These are phyloP conservation scores for Drosophila ogumai DNA, from an alignment of 1,140 invertebrate species.

Conservation along the genomic window DNA sequence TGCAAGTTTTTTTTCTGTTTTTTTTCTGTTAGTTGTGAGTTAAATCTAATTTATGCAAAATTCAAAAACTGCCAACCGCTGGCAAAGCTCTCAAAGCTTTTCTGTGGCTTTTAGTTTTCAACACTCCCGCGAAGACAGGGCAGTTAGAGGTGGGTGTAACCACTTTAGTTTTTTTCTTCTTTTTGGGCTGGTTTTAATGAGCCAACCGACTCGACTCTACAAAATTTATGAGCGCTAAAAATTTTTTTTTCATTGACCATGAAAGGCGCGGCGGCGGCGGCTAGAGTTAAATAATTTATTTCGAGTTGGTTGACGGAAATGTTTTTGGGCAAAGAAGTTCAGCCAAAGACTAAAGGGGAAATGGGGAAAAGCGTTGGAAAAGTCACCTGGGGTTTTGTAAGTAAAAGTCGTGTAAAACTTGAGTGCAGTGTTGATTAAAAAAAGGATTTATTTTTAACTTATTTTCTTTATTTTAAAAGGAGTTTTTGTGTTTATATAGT, in stretches of 20 bases:
- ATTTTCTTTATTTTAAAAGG: neutral
- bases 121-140: constrained; percentile 23
- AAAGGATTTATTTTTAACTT: neutral
- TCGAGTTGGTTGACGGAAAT: constrained; percentile 26
- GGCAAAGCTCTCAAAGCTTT: constrained; percentile 52
- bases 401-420: neutral
- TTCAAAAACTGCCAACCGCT: constrained; percentile 56
- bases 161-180: constrained; percentile 39
- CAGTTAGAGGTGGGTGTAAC: constrained; percentile 34
- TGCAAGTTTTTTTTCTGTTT: constrained; percentile 32
- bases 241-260: constrained; percentile 65
- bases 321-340: constrained; percentile 11
- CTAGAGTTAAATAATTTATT: constrained; percentile 41
- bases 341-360: neutral
- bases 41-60: constrained; percentile 80
- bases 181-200: constrained; percentile 66
- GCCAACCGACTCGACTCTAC: constrained; percentile 44
- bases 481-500: too few relatives aligned
- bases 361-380: constrained; percentile 3
- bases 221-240: constrained; percentile 76
- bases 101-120: constrained; percentile 62
- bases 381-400: constrained; percentile 9
- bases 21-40: constrained; percentile 39
- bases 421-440: neutral
- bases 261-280: constrained; percentile 32